Evolutionary conservation across 2,888 invertebrate species (phyloP).

Genomic region (Lasioglossum lativentre): DNA sequence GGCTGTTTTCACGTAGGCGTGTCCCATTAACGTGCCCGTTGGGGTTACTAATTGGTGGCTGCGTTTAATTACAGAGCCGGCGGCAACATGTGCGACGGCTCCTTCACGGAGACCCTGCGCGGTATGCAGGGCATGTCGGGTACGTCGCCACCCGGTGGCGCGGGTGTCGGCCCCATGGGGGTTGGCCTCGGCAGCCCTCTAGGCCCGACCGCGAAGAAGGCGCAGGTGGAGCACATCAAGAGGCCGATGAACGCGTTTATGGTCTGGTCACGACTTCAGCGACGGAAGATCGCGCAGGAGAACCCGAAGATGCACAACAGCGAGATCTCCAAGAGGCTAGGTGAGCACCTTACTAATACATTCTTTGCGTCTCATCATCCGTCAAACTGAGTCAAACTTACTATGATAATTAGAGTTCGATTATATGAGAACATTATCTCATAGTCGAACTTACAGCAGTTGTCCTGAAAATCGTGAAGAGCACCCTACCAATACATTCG

Average conservation of each 20-base stretch:
- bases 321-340: constrained; percentile 96
- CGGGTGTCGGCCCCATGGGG: constrained; percentile 87
- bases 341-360: constrained; percentile 86
- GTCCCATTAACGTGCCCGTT: constrained; percentile 52
- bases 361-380: neutral
- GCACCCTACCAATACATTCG: no score
- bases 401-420: no score
- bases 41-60: constrained; percentile 64
- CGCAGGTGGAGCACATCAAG: constrained; percentile 95
- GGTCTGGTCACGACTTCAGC: constrained; percentile 97
- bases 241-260: constrained; percentile 99
- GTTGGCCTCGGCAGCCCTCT: constrained; percentile 84
- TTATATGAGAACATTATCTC: no score
- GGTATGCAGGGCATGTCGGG: constrained; percentile 87
- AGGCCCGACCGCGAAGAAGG: constrained; percentile 86
- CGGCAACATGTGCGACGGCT: constrained; percentile 90
- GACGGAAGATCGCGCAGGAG: constrained; percentile 98
- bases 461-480: no score
- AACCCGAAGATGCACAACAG: constrained; percentile 99
- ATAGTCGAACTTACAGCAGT: no score
- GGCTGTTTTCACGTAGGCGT: constrained; percentile 53
- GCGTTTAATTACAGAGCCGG: constrained; percentile 87
- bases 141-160: constrained; percentile 85
- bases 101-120: constrained; percentile 88
- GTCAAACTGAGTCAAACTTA: no score